Evolutionary conservation across 2,888 invertebrate species (phyloP).

Genomic region (Drosophila suboccidentalis): DNA sequence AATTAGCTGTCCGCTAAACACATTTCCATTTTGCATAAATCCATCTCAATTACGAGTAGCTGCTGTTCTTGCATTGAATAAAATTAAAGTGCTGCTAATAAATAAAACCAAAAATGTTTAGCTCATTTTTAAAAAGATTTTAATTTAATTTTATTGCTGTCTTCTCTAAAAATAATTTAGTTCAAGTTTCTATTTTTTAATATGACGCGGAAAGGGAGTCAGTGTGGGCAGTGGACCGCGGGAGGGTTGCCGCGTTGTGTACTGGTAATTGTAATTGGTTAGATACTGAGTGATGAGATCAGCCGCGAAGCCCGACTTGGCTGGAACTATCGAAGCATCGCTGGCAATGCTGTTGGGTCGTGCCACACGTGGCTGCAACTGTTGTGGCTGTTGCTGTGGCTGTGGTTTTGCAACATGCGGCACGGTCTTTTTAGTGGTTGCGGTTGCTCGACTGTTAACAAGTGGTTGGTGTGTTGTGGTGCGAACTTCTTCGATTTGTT

Average conservation of each 20-base stretch:
- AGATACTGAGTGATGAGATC: slow-evolving; percentile 61
- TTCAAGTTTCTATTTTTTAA: slow-evolving; percentile 59
- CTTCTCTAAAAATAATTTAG: slow-evolving; percentile 55
- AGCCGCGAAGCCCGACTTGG: slow-evolving; percentile 32
- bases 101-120: slow-evolving; percentile 40
- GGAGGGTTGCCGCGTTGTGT: slow-evolving; percentile 65
- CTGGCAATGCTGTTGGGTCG: slow-evolving; percentile 28
- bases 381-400: slow-evolving; percentile 23
- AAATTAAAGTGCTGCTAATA: slow-evolving; percentile 39
- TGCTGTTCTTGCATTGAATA: slow-evolving; percentile 14
- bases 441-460: slow-evolving; percentile 5
- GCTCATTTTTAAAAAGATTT: slow-evolving; percentile 25
- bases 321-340: slow-evolving; percentile 9
- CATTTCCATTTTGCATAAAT: slow-evolving; percentile 16
- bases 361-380: slow-evolving; percentile 22
- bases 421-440: slow-evolving; percentile 14
- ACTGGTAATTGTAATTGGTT: slow-evolving; percentile 70
- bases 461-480: slow-evolving; percentile 42
- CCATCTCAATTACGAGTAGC: slow-evolving; percentile 11
- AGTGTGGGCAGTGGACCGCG: slow-evolving; percentile 77
- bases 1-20: background rate
- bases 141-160: slow-evolving; percentile 53
- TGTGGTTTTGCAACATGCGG: slow-evolving; percentile 25
- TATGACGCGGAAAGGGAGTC: slow-evolving; percentile 73
- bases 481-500: slow-evolving; percentile 18